A percentile compares a stretch with the other conserved stretches of the same genome.
Conservation (phyloP, 2,113 vertebrate genomes). For the Oryzias curvinotus region DNA sequence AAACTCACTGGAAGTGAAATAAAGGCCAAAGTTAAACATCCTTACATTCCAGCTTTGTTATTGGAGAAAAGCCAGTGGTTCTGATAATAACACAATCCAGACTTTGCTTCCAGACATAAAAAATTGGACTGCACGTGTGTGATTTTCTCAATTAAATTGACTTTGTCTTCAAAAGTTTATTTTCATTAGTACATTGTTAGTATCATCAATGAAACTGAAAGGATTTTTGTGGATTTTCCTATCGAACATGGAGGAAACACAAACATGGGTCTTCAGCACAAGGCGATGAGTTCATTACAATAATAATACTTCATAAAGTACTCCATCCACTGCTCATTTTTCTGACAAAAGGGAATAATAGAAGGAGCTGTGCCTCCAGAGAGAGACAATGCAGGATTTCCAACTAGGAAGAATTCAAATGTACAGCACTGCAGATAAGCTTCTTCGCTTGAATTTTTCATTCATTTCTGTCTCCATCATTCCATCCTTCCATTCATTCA, state of each 20-base stretch:
- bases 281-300: slow-evolving; percentile 42
- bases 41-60: too few species aligned
- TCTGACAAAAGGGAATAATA: slow-evolving; percentile 48
- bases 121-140: too few species aligned
- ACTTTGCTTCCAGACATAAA: too few species aligned
- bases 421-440: background rate
- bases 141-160: too few species aligned
- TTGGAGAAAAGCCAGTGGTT: too few species aligned
- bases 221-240: slow-evolving; percentile 47
- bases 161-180: too few species aligned
- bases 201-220: background rate
- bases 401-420: slow-evolving; percentile 4
- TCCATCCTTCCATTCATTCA: slow-evolving; percentile 6
- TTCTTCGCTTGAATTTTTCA: background rate
- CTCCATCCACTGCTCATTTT: slow-evolving; percentile 53
- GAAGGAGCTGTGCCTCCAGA: slow-evolving; percentile 18
- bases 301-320: slow-evolving; percentile 50
- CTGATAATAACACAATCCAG: too few species aligned
- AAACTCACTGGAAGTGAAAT: background rate
- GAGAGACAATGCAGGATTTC: slow-evolving; percentile 14
- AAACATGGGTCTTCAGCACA: slow-evolving; percentile 58
- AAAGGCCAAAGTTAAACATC: background rate
- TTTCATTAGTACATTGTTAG: background rate
- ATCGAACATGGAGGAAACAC: slow-evolving; percentile 42
- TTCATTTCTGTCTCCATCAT: slow-evolving; percentile 20